Base-by-base conservation (phyloP, 2,888 invertebrate species). In the Drosophila ezoana region DNA sequence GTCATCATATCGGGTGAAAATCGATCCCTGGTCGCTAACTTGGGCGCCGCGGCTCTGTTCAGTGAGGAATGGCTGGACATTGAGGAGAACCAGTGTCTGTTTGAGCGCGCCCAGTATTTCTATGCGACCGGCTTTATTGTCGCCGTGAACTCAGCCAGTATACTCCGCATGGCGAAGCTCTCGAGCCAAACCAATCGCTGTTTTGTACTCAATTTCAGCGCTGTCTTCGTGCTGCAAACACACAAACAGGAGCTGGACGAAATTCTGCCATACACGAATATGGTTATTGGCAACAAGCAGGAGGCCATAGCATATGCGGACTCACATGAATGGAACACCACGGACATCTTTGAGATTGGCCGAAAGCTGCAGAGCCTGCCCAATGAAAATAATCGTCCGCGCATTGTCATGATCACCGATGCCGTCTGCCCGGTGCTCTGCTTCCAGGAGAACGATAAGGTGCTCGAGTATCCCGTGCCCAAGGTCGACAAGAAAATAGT, bases 91-190 rank as follows among this genome's bases (percentile, higher is more conserved):
- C 32, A n/a, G 1, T 89, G 83, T 45, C 16, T 47, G 1, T 0
- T 86, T 32, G 69, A 79, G 0, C 41, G 45, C 0, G 80, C 87
- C 1, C 11, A 52, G 10, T 83, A 37, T 20, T 74, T 58, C 43
- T 86, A 86, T 53, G 51, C 72, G 0, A 86, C 85, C 0, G 89
- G 89, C 8, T 86, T 89, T 28, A 82, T 86, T 35, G 20, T 89
- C 10, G 87, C 85, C 4, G 77, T 86, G n/a, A 61, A 66, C 11
- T 13, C 83, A 0, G 2, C n/a, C 0, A 59, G 49, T 2, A 71
- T 80, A 0, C 23, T 66, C 0, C 68, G 57, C 0, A 14, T 89
- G 0, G 59, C 80, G 3, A 47, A 67, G 20, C 8, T 40, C 2
- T 58, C 69, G 3, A 52, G 57, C 28, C 66, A 66, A 0, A 48